Evolutionary conservation across 1,140 invertebrate species (phyloP).

Genomic region (Bemisia tabaci): DNA sequence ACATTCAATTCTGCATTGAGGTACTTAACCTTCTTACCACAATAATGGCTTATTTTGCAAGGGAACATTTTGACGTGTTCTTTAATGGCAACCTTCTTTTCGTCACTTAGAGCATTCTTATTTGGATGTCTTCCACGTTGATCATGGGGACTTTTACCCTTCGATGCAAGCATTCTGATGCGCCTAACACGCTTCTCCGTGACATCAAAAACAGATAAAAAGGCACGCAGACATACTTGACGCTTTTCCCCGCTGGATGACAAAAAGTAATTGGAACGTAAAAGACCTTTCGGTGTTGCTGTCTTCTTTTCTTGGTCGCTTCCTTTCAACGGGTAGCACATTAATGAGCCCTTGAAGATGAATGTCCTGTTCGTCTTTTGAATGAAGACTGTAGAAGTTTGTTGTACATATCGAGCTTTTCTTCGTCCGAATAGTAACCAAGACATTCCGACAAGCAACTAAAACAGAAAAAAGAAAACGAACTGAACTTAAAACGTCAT

Average conservation of each 20-base stretch:
- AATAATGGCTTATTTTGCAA: not conserved
- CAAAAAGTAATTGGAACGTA: not conserved
- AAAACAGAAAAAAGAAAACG: too few species aligned
- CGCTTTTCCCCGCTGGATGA: not conserved
- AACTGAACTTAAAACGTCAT: too few species aligned
- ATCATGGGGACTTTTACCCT: not conserved
- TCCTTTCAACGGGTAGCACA: slow-evolving; percentile 3
- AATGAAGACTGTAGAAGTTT: too few species aligned
- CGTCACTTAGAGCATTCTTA: not conserved
- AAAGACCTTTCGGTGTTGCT: not conserved
- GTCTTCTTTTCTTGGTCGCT: slow-evolving; percentile 1
- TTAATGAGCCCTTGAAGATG: slow-evolving; percentile 9
- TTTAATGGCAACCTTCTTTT: not conserved
- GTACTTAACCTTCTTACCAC: slow-evolving; percentile 4
- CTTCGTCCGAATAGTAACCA: too few species aligned
- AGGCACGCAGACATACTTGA: slow-evolving; percentile 3
- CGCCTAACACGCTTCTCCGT: not conserved
- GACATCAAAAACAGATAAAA: slow-evolving; percentile 1
- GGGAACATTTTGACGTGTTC: slow-evolving; percentile 1
- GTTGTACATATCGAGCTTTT: too few species aligned
- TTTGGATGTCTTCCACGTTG: not conserved
- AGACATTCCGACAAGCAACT: too few species aligned
- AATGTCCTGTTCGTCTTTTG: slow-evolving; percentile 6
- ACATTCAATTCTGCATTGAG: slow-evolving; percentile 8
- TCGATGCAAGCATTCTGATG: not conserved